Conservation (phyloP, 2,113 vertebrate genomes). For the Podilymbus podiceps region DNA sequence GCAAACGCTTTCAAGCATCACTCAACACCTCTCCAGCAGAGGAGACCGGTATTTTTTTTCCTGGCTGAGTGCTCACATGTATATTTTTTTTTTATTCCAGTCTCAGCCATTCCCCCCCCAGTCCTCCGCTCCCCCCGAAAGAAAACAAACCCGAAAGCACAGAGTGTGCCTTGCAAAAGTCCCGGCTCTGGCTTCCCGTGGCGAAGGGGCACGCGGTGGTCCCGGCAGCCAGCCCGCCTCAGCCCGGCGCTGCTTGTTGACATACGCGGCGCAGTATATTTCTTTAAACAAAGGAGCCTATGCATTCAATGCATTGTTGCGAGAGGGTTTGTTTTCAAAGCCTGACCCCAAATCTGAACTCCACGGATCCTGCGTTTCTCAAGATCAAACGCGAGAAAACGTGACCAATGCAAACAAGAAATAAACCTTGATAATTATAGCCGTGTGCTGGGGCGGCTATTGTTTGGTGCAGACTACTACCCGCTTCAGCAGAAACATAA, state of each 20-base stretch:
- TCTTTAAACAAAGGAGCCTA: constrained; percentile 35
- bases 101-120: not conserved
- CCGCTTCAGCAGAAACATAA: constrained; percentile 45
- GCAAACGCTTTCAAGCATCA: constrained; percentile 5
- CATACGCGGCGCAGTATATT: not conserved
- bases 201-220: not conserved
- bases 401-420: constrained; percentile 61
- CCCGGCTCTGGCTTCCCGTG: not conserved
- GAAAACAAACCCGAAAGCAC: constrained; percentile 22
- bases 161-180: not conserved
- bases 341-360: constrained; percentile 55
- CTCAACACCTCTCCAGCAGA: not conserved
- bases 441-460: constrained; percentile 33
- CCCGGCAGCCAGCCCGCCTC: not conserved
- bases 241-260: constrained; percentile 31
- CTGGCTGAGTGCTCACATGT: not conserved
- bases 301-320: constrained; percentile 32
- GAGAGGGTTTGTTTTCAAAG: constrained; percentile 50
- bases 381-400: constrained; percentile 57
- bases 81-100: not conserved
- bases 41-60: not conserved
- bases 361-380: constrained; percentile 30
- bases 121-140: not conserved
- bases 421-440: constrained; percentile 63
- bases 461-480: constrained; percentile 51